Evolutionary conservation across 2,797 vertebrate species (phyloP).

Genomic region (Diplodus puntazzo): DNA sequence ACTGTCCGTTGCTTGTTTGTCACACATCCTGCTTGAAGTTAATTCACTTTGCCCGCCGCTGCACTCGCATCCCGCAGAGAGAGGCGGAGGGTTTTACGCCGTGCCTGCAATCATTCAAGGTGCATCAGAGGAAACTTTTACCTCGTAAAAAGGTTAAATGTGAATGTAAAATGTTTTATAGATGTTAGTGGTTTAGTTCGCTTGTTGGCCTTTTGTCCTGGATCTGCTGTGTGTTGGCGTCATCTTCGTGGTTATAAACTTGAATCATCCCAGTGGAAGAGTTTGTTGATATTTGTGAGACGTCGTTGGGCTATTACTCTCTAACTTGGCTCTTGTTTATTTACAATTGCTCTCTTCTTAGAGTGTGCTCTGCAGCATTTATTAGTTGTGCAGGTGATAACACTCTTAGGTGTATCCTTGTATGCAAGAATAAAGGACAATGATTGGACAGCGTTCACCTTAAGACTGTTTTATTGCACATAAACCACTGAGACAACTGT

Average conservation of each 20-base stretch:
- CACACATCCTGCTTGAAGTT: conserved; percentile 58
- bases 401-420: background rate
- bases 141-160: background rate
- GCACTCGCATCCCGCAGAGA: conserved; percentile 14
- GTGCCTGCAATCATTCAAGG: background rate
- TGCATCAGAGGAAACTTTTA: conserved; percentile 19
- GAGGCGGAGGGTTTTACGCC: background rate
- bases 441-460: background rate
- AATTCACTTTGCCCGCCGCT: conserved; percentile 62
- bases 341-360: background rate
- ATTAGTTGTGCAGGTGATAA: background rate
- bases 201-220: background rate
- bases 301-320: background rate
- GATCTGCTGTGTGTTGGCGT: background rate
- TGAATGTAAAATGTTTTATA: conserved; percentile 1
- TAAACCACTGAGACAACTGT: too few species aligned
- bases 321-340: background rate
- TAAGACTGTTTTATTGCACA: background rate
- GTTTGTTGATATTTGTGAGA: background rate
- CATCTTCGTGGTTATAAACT: background rate
- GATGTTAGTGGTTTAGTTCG: conserved; percentile 3
- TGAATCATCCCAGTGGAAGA: background rate
- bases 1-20: conserved; percentile 64
- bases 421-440: background rate
- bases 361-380: background rate